phyloP scores from a whole-genome alignment of 2,888 invertebrate genomes.

The Escarpia spicata region DNA sequence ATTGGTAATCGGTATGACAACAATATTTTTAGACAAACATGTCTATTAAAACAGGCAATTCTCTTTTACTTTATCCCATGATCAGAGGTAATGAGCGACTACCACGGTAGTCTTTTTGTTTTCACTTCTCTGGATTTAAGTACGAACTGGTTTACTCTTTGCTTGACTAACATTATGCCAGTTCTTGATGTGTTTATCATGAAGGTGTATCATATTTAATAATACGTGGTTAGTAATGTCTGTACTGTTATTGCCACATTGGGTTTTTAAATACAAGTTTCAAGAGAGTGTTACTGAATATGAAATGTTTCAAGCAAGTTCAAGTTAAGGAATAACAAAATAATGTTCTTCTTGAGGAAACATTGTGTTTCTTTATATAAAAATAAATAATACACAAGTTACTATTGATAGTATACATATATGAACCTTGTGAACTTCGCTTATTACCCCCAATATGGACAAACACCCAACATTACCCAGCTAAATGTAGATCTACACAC shows the following conservation, averaged over 20 bases:
- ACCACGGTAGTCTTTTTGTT: background rate
- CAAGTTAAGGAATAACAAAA: background rate
- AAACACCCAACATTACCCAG: background rate
- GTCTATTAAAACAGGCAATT: background rate
- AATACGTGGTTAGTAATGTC: background rate
- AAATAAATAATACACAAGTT: background rate
- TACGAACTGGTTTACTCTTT: background rate
- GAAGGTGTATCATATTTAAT: background rate
- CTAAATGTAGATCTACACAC: background rate
- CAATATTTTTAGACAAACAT: background rate
- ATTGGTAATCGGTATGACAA: background rate
- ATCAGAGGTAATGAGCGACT: background rate
- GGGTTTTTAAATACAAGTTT: background rate
- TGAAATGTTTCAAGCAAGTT: background rate
- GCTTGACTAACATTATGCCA: background rate
- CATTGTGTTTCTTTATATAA: background rate
- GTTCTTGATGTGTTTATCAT: background rate
- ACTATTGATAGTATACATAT: background rate
- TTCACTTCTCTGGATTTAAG: background rate
- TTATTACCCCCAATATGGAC: background rate
- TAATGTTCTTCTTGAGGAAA: background rate
- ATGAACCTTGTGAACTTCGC: background rate
- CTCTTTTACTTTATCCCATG: background rate
- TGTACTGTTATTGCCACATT: background rate
- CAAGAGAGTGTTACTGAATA: background rate